Percentiles rank a stretch among this genome's conserved stretches.
Evolutionary conservation across 1,140 invertebrate species (phyloP).

Genomic region (Lerema accius): DNA sequence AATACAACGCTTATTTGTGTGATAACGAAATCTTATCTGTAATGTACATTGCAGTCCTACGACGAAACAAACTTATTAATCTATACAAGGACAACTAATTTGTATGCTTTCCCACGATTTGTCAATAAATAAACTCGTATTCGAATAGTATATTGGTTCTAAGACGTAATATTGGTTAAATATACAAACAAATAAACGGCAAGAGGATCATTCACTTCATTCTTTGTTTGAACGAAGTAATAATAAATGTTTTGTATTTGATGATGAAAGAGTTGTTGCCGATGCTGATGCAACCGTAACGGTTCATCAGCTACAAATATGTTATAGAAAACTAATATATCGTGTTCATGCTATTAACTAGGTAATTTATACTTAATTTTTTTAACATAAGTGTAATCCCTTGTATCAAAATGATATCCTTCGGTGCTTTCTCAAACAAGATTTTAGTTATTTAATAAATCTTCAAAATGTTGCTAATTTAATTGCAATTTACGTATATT

Average conservation of each 20-base stretch:
- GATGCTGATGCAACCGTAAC: neutral
- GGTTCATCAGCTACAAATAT: slow-evolving; percentile 1
- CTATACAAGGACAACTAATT: slow-evolving; percentile 12
- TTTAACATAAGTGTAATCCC: too few relatives aligned
- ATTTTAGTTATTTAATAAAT: too few relatives aligned
- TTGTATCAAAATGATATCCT: neutral
- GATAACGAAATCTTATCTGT: slow-evolving; percentile 17
- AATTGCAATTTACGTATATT: too few relatives aligned
- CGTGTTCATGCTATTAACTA: slow-evolving; percentile 7
- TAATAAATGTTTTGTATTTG: neutral
- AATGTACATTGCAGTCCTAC: slow-evolving; percentile 10
- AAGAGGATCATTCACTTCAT: neutral
- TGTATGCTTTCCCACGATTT: slow-evolving; percentile 35
- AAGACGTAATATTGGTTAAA: neutral
- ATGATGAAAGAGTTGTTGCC: slow-evolving; percentile 1
- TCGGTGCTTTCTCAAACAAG: too few relatives aligned
- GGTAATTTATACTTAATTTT: slow-evolving; percentile 12
- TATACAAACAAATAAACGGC: neutral
- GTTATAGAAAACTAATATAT: slow-evolving; percentile 1
- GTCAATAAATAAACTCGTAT: slow-evolving; percentile 25
- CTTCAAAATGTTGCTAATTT: too few relatives aligned
- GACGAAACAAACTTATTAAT: slow-evolving; percentile 14
- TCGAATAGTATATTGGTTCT: slow-evolving; percentile 14
- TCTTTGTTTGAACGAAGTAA: neutral
- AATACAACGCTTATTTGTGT: neutral